Conservation (phyloP, 2,888 invertebrate genomes). For the Isotomurus palustris region DNA sequence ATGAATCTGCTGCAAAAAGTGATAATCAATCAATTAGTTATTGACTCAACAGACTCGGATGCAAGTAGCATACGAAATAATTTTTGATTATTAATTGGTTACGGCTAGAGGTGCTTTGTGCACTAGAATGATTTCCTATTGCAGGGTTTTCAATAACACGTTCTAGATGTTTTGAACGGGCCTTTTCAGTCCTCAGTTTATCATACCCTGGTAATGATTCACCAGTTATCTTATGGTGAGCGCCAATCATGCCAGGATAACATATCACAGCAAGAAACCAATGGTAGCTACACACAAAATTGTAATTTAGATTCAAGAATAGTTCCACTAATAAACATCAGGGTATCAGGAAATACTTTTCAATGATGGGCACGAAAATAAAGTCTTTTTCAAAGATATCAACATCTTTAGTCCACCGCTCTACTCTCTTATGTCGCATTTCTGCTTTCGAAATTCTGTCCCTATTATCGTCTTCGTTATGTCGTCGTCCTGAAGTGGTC, state of each 20-base stretch:
- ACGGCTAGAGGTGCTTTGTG: too few relatives aligned
- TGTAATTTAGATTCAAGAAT: too few relatives aligned
- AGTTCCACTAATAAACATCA: neutral
- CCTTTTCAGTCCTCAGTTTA: neutral
- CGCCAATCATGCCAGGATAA: constrained; percentile 73
- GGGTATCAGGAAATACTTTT: constrained; percentile 63
- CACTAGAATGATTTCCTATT: too few relatives aligned
- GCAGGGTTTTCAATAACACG: too few relatives aligned
- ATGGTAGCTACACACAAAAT: constrained; percentile 61
- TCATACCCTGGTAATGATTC: constrained; percentile 20
- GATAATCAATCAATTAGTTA: too few relatives aligned
- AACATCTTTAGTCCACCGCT: constrained; percentile 94
- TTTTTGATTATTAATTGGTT: too few relatives aligned
- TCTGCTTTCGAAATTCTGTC: constrained; percentile 65
- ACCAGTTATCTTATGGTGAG: constrained; percentile 24
- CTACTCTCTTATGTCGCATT: constrained; percentile 82
- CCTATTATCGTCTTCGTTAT: constrained; percentile 58
- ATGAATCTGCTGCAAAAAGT: too few relatives aligned
- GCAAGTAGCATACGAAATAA: too few relatives aligned
- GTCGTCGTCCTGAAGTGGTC: constrained; percentile 64
- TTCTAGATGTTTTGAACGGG: too few relatives aligned
- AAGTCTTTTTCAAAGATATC: constrained; percentile 96
- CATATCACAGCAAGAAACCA: constrained; percentile 98
- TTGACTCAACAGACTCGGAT: too few relatives aligned
- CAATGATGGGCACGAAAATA: constrained; percentile 94